Conservation (phyloP, 2,888 invertebrate genomes). For the Hypomecis punctinalis region DNA sequence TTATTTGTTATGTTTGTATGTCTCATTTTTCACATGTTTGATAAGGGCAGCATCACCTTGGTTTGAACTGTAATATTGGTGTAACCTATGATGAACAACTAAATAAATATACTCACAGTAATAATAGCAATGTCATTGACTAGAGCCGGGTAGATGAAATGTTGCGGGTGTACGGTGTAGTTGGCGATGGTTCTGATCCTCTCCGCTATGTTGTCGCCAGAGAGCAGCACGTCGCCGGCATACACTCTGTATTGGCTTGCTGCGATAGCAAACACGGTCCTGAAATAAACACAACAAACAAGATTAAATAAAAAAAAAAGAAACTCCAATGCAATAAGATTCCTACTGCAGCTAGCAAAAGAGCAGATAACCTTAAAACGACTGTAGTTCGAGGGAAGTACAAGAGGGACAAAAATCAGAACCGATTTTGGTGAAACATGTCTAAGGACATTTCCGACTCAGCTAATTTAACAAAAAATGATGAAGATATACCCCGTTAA, state of each 20-base stretch:
- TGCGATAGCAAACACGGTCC: slow-evolving; percentile 23
- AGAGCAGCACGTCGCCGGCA: slow-evolving; percentile 45
- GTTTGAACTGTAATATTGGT: too few species aligned
- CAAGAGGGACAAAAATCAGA: too few species aligned
- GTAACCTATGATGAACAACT: too few species aligned
- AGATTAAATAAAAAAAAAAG: background rate
- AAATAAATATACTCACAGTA: slow-evolving; percentile 55
- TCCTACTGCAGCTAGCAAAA: background rate
- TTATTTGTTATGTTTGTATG: too few species aligned
- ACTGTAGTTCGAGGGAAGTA: too few species aligned
- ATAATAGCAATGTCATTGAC: slow-evolving; percentile 54
- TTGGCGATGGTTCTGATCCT: slow-evolving; percentile 44
- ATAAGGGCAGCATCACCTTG: too few species aligned
- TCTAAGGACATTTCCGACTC: too few species aligned
- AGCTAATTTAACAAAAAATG: too few species aligned
- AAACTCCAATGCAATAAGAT: too few species aligned
- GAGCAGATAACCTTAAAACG: background rate
- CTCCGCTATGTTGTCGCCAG: slow-evolving; percentile 37
- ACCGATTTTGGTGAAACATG: too few species aligned
- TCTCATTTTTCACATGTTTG: too few species aligned
- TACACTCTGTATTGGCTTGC: slow-evolving; percentile 46
- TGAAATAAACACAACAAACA: slow-evolving; percentile 23
- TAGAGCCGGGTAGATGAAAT: slow-evolving; percentile 35
- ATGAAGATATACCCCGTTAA: too few species aligned
- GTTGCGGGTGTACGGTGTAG: slow-evolving; percentile 48